These are phyloP conservation scores for Asteroscopus sphinx DNA, from an alignment of 2,888 invertebrate species.

Conservation along the genomic window DNA sequence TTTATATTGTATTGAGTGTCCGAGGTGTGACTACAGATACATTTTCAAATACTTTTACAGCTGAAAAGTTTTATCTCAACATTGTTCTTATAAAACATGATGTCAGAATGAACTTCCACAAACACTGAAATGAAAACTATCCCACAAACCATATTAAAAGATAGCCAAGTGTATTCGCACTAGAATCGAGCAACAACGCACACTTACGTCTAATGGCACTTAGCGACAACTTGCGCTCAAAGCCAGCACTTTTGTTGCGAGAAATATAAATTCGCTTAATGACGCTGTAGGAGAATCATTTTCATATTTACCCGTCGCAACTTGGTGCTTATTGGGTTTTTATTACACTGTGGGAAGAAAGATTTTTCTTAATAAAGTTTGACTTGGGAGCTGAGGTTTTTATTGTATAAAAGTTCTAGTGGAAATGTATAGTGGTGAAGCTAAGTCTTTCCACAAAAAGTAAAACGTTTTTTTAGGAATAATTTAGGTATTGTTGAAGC, in stretches of 20 bases:
- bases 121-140: conserved; percentile 16
- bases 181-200: conserved; percentile 59
- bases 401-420: conserved; percentile 20
- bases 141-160: conserved; percentile 32
- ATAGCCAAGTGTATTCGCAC: conserved; percentile 49
- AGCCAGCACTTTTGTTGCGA: conserved; percentile 63
- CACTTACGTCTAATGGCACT: conserved; percentile 69
- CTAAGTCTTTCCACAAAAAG: no score
- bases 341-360: conserved; percentile 36
- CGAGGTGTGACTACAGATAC: no score
- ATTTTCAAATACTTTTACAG: no score
- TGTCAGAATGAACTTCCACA: conserved; percentile 1
- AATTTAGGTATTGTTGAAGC: no score
- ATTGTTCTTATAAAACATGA: neutral
- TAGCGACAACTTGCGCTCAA: conserved; percentile 70
- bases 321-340: conserved; percentile 52
- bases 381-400: conserved; percentile 20
- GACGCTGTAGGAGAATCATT: conserved; percentile 67
- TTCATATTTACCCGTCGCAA: conserved; percentile 65
- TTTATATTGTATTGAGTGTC: no score
- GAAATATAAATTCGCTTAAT: conserved; percentile 79
- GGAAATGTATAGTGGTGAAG: conserved; percentile 1
- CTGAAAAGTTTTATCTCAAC: neutral
- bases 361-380: conserved; percentile 42
- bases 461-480: no score